Evolutionary conservation across 2,113 vertebrate genomes (phyloP).

Genomic region (Cairina moschata): DNA sequence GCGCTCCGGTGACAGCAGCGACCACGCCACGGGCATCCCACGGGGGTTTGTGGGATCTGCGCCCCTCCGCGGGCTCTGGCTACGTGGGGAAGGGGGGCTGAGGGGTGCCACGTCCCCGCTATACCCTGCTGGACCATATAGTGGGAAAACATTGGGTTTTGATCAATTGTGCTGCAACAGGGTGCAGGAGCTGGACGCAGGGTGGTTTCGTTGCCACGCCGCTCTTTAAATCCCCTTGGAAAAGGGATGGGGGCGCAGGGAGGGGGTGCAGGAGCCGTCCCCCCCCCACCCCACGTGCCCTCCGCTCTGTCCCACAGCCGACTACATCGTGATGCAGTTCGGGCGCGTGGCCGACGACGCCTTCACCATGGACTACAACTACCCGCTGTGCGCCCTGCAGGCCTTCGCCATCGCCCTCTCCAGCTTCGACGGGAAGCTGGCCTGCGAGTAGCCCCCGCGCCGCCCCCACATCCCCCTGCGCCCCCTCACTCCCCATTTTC

Average conservation of each 20-base stretch:
- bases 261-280: not conserved
- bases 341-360: conserved; percentile 94
- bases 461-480: accelerated
- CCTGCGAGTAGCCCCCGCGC: conserved; percentile 84
- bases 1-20: not conserved
- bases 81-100: not conserved
- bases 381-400: conserved; percentile 93
- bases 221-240: too few species aligned
- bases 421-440: conserved; percentile 96
- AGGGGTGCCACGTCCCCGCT: accelerated
- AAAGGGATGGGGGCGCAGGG: accelerated
- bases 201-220: accelerated
- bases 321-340: conserved; percentile 98
- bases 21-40: not conserved
- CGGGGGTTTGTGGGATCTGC: not conserved
- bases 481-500: not conserved
- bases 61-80: not conserved
- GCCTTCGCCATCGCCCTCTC: conserved; percentile 96
- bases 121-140: accelerated
- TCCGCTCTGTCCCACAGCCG: conserved; percentile 72
- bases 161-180: accelerated
- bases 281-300: not conserved
- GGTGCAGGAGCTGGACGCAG: accelerated
- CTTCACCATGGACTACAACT: conserved; percentile 96
- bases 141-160: not conserved